Percentiles rank a stretch among this genome's conserved stretches.
Evolutionary conservation across 2,113 vertebrate species (phyloP).

Genomic region (Paedocypris sp.): DNA sequence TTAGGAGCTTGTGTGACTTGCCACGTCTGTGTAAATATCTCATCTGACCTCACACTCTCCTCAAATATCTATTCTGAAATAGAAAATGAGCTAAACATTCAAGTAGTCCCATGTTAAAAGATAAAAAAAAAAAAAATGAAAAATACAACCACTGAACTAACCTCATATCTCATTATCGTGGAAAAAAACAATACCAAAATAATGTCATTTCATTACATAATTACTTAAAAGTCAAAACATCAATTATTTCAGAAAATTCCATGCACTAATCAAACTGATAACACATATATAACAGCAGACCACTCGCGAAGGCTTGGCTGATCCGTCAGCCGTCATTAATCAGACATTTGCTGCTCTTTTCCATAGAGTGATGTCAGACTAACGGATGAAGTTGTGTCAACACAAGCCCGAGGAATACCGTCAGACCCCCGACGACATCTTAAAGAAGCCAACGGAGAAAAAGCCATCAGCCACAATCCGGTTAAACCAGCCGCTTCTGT

Average conservation of each 20-base stretch:
- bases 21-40: neutral
- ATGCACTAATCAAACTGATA: constrained; percentile 55
- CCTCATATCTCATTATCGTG: constrained; percentile 40
- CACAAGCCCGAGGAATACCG: too few species aligned
- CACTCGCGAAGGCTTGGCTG: constrained; percentile 18
- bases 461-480: constrained; percentile 36
- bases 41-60: neutral
- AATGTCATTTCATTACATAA: constrained; percentile 43
- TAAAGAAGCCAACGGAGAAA: constrained; percentile 11
- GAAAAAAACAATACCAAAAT: constrained; percentile 43
- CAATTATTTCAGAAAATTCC: constrained; percentile 42
- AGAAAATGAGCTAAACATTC: constrained; percentile 47
- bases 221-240: constrained; percentile 36
- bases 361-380: neutral
- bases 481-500: constrained; percentile 42
- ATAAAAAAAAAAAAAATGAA: constrained; percentile 41
- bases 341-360: constrained; percentile 9
- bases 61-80: constrained; percentile 18
- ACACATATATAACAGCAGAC: constrained; percentile 41
- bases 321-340: constrained; percentile 24
- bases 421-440: too few species aligned
- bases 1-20: neutral
- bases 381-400: neutral
- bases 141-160: constrained; percentile 28
- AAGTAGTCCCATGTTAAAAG: constrained; percentile 50